Base-by-base conservation (phyloP, 1,140 invertebrate species). In the Pachypeltis micranthus region DNA sequence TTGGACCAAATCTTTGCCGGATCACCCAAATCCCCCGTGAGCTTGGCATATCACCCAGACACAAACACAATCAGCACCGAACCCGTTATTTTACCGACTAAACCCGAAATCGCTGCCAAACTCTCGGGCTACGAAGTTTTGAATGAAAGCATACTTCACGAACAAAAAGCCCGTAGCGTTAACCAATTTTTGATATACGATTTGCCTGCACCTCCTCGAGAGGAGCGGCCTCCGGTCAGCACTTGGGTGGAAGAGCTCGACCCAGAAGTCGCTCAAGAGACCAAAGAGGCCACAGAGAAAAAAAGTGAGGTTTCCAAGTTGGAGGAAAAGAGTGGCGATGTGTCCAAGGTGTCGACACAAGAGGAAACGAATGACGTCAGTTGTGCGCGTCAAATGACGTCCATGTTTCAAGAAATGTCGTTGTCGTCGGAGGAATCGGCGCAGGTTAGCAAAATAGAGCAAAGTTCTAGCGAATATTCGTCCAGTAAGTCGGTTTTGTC, bases 1-100 rank as follows among this genome's bases (percentile, higher is more conserved):
- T 55, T 70, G 68, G 69, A 70, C 44, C 63, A 70, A 28, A 64
- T 70, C 56, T 70, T 70, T 67, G 66, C 63, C 12, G 68, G 67
- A 2, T 51, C 66, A 12, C 67, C 68, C 19, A 66, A 64, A 59
- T 69, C 69, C 7, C 69, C 69, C 10, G 67, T 70, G 28, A 69
- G 65, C 44, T 56, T 70, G 44, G 64, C 68, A 16, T 68, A 67
- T 39, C 61, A 69, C n/a, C 63, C 67, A 21, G 62, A 65, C 31
- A 63, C 64, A 56, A 67, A 69, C 58, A 69, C 47, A 7, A 61
- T 67, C 31, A 63, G 59, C 47, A 65, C 64, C 1, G 64, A 65
- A 44, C 60, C 59, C 0, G 63, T 65, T 2, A 39, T 57, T 54
- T 26, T 56, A 7, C 58, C 60, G 44, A 65, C 57, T 27, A 62